Evolutionary conservation across 2,797 vertebrate species (phyloP), one percentile per base, ranked within the genome.

Genomic region (Buphagus erythrorhynchus): DNA sequence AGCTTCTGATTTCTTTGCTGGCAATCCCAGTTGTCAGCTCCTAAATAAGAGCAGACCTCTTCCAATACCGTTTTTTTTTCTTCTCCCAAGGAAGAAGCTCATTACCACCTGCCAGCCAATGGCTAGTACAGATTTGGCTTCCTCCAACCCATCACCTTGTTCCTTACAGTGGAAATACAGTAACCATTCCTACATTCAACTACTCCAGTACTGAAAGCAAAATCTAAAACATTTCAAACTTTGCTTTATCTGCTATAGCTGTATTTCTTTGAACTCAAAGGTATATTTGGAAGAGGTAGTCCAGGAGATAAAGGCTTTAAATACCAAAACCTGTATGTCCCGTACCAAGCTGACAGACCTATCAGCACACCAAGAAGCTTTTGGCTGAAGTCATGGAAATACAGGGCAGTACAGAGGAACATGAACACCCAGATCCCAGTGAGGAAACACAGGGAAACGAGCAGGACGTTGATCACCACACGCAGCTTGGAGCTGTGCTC

Each of bases 241-340:
- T 33, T 79, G 17, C 83, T 94, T 95, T 97, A 98, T 84, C 97
- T 95, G 84, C 97, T 98, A 33, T 97, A 96, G 79, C 94, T 95
- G 35, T 96, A 94, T 71, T 91, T 97, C 91, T 97, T 98, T 68
- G 91, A 65, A 94, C 86, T 92, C 82, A 88, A 94, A 69, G 87
- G 54, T 36, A 59, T 66, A 84, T 74, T 97, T 88, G 97, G 95
- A 61, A 98, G 98, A 88, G 99, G 99, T 2, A 99, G 98, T 83
- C 99, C 99, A 4, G 99, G 99, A 31, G 99, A 99, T 77, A 98
- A 96, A 5, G 98, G 96, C 17, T 98, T 98, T n/a, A 97, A 93
- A 89, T 99, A 99, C 99, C 99, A 99, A 87, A 97, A 96, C 45
- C 95, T 91, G 31, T 99, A 99, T 0, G 99, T 99, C 75, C 98